These are phyloP conservation scores for Pegea sp. DNA, from an alignment of 23 tunicate genomes.

Conservation along the genomic window DNA sequence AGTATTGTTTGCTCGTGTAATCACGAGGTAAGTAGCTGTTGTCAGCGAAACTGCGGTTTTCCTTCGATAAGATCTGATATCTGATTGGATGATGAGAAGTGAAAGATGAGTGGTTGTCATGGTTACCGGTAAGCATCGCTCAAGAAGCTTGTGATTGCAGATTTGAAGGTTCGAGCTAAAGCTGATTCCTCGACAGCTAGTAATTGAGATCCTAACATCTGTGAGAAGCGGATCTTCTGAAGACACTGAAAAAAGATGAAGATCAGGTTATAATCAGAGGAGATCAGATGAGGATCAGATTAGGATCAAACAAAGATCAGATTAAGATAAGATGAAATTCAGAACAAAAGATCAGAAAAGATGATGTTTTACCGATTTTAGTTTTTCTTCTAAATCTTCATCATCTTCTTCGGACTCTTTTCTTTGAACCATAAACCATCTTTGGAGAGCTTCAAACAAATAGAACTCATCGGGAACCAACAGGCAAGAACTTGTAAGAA, in stretches of 20 bases:
- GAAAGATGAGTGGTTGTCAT: no score
- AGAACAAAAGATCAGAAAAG: no score
- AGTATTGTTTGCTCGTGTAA: conserved; percentile 83
- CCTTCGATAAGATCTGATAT: conserved; percentile 84
- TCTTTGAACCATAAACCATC: conserved; percentile 67
- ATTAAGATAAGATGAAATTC: no score
- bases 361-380: conserved; percentile 33
- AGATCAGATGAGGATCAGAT: no score
- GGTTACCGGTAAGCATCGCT: conserved; percentile 89
- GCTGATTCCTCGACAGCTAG: conserved; percentile 87
- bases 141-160: conserved; percentile 34
- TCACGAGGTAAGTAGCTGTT: conserved; percentile 79
- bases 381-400: conserved; percentile 31
- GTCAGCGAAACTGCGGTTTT: conserved; percentile 56
- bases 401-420: conserved; percentile 27
- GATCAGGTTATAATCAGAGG: no score
- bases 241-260: conserved; percentile 25
- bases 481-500: conserved; percentile 44
- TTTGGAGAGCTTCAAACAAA: conserved; percentile 57
- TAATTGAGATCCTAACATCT: conserved; percentile 86
- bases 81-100: conserved; percentile 9
- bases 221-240: conserved; percentile 76
- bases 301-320: no score
- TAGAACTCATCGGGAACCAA: conserved; percentile 82
- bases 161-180: conserved; percentile 31